These are phyloP conservation scores for Delia radicum DNA, from an alignment of 1,140 invertebrate species.

Conservation along the genomic window DNA sequence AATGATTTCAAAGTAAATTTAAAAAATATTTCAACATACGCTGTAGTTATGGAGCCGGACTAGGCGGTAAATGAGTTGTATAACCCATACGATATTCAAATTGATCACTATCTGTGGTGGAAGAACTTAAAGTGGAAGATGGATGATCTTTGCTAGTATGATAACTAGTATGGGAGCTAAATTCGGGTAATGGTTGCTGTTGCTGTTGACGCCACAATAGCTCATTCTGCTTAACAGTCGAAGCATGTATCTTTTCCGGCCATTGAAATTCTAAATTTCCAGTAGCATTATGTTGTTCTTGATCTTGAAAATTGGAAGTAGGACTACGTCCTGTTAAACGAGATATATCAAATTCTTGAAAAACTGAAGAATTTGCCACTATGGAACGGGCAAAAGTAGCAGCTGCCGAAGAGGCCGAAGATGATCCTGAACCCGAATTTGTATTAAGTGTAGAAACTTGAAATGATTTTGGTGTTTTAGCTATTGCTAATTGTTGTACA, in stretches of 20 bases:
- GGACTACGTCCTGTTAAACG: conserved; percentile 56
- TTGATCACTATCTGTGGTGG: conserved; percentile 50
- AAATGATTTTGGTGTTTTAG: conserved; percentile 19
- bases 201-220: conserved; percentile 48
- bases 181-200: conserved; percentile 26
- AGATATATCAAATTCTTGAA: conserved; percentile 54
- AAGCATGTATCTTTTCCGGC: conserved; percentile 55
- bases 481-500: not conserved
- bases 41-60: conserved; percentile 57
- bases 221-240: conserved; percentile 53
- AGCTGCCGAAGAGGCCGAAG: conserved; percentile 45
- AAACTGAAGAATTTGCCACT: conserved; percentile 26
- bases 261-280: conserved; percentile 44
- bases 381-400: conserved; percentile 31
- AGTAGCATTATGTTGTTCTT: not conserved
- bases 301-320: conserved; percentile 46
- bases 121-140: conserved; percentile 46
- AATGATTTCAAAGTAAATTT: conserved; percentile 51
- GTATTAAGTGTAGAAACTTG: conserved; percentile 19
- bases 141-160: conserved; percentile 13
- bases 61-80: conserved; percentile 51
- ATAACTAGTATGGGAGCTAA: conserved; percentile 2
- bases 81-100: conserved; percentile 50
- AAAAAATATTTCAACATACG: conserved; percentile 56
- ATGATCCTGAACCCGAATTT: conserved; percentile 39